phyloP scores from a whole-genome alignment of 2,797 vertebrate genomes.

The Podarcis siculus region DNA sequence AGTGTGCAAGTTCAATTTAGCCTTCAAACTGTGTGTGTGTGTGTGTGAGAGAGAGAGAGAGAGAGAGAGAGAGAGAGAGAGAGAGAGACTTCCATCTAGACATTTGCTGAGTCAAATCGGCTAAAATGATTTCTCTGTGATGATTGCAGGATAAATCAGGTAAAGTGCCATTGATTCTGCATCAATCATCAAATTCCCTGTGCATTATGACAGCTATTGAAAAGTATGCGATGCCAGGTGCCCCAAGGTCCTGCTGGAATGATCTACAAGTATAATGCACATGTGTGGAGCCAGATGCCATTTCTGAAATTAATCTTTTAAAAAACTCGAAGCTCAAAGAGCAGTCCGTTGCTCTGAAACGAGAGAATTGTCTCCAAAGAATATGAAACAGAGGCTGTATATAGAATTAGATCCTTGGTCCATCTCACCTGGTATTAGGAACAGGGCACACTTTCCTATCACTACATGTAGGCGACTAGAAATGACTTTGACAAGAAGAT shows the following conservation, averaged over 20 bases:
- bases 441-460: background rate
- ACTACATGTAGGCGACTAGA: background rate
- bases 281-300: background rate
- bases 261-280: constrained; percentile 2
- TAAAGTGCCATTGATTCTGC: constrained; percentile 42
- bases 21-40: background rate
- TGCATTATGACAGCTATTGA: background rate
- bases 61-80: background rate
- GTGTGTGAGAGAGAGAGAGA: background rate
- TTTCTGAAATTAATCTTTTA: constrained; percentile 11
- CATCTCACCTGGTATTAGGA: background rate
- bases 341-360: background rate
- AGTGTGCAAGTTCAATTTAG: background rate
- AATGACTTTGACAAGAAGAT: background rate
- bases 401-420: background rate
- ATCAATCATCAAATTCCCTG: constrained; percentile 44
- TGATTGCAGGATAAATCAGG: constrained; percentile 47
- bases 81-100: constrained; percentile 32
- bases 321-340: background rate
- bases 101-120: constrained; percentile 53
- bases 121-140: constrained; percentile 49
- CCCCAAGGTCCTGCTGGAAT: background rate
- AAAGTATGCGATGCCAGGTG: background rate
- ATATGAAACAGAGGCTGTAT: background rate
- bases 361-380: background rate